These are phyloP conservation scores for Bos indicus DNA, from an alignment of 2,113 vertebrate genomes.

Conservation along the genomic window DNA sequence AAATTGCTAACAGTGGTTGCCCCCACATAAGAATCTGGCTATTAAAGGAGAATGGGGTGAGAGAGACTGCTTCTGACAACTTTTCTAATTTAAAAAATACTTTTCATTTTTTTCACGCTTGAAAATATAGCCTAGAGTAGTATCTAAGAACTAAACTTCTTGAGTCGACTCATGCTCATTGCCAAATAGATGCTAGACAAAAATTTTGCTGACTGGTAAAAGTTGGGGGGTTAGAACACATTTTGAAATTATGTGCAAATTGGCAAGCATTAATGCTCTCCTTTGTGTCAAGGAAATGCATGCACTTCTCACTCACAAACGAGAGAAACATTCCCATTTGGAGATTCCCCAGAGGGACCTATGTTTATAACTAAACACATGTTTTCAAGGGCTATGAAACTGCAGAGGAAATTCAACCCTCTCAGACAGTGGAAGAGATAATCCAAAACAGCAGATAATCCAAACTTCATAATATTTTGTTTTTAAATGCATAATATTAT, in stretches of 20 bases:
- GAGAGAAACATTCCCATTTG: constrained; percentile 53
- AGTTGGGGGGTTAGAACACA: neutral
- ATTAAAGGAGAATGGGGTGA: neutral
- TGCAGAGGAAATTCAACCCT: constrained; percentile 55
- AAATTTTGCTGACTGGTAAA: neutral
- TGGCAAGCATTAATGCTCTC: neutral
- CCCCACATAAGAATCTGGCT: neutral
- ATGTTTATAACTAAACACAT: constrained; percentile 65
- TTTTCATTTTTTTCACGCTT: neutral
- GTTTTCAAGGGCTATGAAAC: constrained; percentile 55
- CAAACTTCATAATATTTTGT: constrained; percentile 52
- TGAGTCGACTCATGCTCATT: neutral
- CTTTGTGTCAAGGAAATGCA: constrained; percentile 57
- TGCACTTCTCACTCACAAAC: constrained; percentile 37
- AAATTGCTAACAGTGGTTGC: neutral
- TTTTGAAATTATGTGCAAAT: constrained; percentile 56
- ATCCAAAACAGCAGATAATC: constrained; percentile 58
- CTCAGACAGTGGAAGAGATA: constrained; percentile 39
- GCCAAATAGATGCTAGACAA: neutral
- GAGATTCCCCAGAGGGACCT: constrained; percentile 52
- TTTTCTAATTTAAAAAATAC: constrained; percentile 8
- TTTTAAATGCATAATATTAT: constrained; percentile 44
- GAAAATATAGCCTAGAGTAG: neutral
- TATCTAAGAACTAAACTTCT: neutral
- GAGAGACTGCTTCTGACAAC: neutral